Conservation (phyloP, 2,888 invertebrate genomes). For the Sphecodes monilicornis region DNA sequence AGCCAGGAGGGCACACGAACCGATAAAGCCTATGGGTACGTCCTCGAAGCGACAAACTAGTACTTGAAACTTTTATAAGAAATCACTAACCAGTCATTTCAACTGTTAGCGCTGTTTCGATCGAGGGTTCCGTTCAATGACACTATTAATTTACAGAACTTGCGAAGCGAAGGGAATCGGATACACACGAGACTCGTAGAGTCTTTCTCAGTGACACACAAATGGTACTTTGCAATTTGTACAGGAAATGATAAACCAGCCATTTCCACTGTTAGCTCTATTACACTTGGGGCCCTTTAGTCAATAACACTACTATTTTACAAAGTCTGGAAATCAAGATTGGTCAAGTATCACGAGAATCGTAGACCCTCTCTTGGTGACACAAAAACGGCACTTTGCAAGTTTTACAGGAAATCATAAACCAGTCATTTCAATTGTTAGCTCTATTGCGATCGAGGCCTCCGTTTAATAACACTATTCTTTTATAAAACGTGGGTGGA, state of each 20-base stretch:
- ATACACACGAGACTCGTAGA: not conserved
- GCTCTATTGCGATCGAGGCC: not conserved
- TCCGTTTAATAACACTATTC: not conserved
- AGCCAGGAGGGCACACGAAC: not conserved
- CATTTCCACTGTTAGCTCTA: not conserved
- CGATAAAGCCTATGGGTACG: not conserved
- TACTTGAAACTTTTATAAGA: not conserved
- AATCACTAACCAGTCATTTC: not conserved
- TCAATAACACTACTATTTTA: not conserved
- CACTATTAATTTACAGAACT: not conserved
- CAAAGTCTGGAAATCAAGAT: not conserved
- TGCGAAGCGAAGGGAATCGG: not conserved
- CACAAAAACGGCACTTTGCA: not conserved
- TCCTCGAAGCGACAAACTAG: not conserved
- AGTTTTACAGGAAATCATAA: not conserved
- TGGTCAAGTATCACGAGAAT: not conserved
- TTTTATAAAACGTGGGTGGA: not conserved
- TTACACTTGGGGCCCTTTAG: not conserved
- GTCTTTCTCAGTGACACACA: not conserved
- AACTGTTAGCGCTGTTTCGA: not conserved
- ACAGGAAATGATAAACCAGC: not conserved
- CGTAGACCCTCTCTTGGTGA: not conserved
- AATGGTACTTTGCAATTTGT: not conserved
- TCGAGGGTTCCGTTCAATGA: not conserved
- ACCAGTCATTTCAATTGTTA: not conserved